phyloP scores from a whole-genome alignment of 2,113 vertebrate species.

The Puntigrus tetrazona region DNA sequence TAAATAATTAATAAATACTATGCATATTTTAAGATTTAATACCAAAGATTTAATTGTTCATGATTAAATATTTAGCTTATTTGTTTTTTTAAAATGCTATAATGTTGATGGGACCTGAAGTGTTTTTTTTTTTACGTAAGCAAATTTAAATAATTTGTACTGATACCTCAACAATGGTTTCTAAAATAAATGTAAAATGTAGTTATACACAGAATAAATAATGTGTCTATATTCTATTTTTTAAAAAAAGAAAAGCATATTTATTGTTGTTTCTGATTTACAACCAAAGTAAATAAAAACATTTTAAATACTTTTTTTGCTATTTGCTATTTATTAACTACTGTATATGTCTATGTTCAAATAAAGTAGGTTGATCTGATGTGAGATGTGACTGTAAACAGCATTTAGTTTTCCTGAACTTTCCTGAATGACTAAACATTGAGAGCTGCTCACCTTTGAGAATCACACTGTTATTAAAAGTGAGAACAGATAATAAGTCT shows the following conservation, averaged over 20 bases:
- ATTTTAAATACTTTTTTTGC: no score
- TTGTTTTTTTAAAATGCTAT: no score
- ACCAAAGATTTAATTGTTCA: no score
- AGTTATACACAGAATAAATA: no score
- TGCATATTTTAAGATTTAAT: neutral
- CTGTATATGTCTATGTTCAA: neutral
- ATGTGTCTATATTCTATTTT: no score
- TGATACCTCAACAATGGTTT: neutral
- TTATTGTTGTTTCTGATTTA: no score
- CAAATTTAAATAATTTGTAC: neutral
- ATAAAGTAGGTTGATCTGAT: neutral
- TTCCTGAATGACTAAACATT: neutral
- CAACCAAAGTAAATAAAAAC: no score
- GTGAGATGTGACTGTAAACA: neutral
- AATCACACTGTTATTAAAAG: slow-evolving; percentile 10
- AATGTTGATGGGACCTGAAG: neutral
- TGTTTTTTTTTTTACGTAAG: neutral
- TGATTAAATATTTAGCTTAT: no score
- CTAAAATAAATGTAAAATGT: neutral
- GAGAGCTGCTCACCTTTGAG: neutral
- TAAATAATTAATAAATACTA: no score
- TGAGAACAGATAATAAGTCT: slow-evolving; percentile 12
- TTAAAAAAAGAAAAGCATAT: no score
- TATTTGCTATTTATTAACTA: neutral
- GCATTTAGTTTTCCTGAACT: neutral